phyloP scores from a whole-genome alignment of 2,113 vertebrate species.

The Hystrix brachyura region DNA sequence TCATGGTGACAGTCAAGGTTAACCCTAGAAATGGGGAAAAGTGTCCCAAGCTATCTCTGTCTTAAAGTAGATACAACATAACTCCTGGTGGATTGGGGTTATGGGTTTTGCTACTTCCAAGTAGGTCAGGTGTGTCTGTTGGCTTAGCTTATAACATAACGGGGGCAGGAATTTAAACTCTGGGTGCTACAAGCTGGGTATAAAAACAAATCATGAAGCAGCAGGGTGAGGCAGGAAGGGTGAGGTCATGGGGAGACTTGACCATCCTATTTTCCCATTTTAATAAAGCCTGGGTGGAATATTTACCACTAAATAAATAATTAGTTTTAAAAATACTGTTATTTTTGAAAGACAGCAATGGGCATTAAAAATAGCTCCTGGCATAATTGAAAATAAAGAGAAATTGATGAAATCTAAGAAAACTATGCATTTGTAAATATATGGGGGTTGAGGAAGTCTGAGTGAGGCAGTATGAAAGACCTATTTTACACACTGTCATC shows the following conservation, averaged over 20 bases:
- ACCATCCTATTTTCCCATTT: background rate
- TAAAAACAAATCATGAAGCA: background rate
- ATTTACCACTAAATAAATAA: background rate
- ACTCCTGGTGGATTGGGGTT: background rate
- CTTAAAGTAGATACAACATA: background rate
- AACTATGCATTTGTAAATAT: background rate
- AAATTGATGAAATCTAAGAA: background rate
- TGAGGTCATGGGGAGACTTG: background rate
- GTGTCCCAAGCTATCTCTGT: background rate
- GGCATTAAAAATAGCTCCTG: background rate
- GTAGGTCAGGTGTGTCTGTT: background rate
- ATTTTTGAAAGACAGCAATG: background rate
- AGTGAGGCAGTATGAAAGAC: background rate
- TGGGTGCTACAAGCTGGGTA: background rate
- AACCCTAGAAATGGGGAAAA: background rate
- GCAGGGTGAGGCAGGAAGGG: background rate
- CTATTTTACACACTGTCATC: background rate
- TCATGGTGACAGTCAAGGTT: background rate
- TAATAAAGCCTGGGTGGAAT: background rate
- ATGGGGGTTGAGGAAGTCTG: background rate
- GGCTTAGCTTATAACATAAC: background rate
- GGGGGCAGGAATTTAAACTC: background rate
- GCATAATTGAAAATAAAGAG: background rate
- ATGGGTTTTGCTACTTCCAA: background rate
- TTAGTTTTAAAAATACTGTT: background rate